Evolutionary conservation across 2,888 invertebrate species (phyloP), one percentile per base, ranked within the genome.

Genomic region (Argynnis bischoffii): DNA sequence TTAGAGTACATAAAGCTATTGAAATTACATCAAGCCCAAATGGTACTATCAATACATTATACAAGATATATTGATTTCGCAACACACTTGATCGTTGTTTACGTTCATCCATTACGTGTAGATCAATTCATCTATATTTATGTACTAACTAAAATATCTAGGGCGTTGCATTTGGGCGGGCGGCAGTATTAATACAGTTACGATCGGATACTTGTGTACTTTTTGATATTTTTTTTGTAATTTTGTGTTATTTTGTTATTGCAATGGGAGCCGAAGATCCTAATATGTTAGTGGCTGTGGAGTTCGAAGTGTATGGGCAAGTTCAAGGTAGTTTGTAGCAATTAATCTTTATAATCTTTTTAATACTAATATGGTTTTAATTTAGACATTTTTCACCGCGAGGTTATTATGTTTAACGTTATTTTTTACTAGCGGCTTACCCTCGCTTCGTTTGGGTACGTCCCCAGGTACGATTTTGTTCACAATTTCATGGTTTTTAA

Each of bases 291-390:
- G 95, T 96, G 55, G 96, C 97, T 51, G 96, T 97, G 54, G 98
- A 98, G 80, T 98, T 98, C 83, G 98, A 98, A 89, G 97, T 98
- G 69, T 97, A 94, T 82, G 98, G 98, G 67, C 96, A 96, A 89
- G 98, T 98, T 50, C 98, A 98, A 95, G 98, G 98, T 97, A 90
- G 87, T 78, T 14, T 16, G 21, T 6, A 26, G 14, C 1, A 15
- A 47, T 59, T 31, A n/a, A 18, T 46, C 1, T 54, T 47, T 26
- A 6, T 31, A 15, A 59, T n/a, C n/a, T n/a, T n/a, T n/a, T n/a
- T n/a, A n/a, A 47, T 59, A 8, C 21, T 41, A n/a, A n/a, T 14
- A 11, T 16, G 41, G 26, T 11, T 21, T 14, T 26, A 21, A 2
- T 6, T 16, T 26, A 14, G 13, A 21, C 50, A n/a, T n/a, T 50